A percentile compares a stretch with the other conserved stretches of the same genome.
Conservation (phyloP, 2,888 invertebrate genomes). For the Oxycera nigricornis region DNA sequence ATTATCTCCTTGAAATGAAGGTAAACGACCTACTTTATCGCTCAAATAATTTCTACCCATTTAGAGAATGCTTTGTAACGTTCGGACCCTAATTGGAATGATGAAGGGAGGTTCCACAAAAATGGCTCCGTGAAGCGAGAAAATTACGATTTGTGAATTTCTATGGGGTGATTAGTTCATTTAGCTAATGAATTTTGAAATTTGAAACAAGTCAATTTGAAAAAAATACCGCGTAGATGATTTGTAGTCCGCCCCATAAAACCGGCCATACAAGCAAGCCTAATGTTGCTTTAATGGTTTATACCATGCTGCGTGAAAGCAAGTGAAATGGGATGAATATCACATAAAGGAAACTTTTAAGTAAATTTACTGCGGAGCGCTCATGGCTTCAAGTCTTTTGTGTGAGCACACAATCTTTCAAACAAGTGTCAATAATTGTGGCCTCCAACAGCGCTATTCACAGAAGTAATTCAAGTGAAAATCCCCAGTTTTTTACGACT, state of each 20-base stretch:
- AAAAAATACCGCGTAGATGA: no score
- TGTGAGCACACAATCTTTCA: neutral
- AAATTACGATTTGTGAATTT: no score
- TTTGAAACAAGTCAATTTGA: no score
- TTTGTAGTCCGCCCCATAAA: no score
- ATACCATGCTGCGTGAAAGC: no score
- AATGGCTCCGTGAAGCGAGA: no score
- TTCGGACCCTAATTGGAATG: constrained; percentile 12
- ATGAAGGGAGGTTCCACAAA: constrained; percentile 19
- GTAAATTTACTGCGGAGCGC: neutral
- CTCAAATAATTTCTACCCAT: constrained; percentile 34
- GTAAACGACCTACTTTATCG: constrained; percentile 35
- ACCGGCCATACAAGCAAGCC: no score
- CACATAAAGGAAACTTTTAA: neutral
- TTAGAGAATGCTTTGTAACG: constrained; percentile 22
- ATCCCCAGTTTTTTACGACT: neutral
- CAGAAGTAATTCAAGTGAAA: neutral
- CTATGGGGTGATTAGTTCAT: no score
- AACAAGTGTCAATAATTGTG: neutral
- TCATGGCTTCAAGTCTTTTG: neutral
- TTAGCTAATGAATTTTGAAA: no score
- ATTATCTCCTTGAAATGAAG: constrained; percentile 31
- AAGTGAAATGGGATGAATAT: neutral
- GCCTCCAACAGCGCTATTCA: neutral
- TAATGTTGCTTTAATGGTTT: no score